Percentiles rank a stretch among this genome's conserved stretches.
These are phyloP conservation scores for Archips xylosteana DNA, from an alignment of 2,888 invertebrate genomes.

Conservation along the genomic window DNA sequence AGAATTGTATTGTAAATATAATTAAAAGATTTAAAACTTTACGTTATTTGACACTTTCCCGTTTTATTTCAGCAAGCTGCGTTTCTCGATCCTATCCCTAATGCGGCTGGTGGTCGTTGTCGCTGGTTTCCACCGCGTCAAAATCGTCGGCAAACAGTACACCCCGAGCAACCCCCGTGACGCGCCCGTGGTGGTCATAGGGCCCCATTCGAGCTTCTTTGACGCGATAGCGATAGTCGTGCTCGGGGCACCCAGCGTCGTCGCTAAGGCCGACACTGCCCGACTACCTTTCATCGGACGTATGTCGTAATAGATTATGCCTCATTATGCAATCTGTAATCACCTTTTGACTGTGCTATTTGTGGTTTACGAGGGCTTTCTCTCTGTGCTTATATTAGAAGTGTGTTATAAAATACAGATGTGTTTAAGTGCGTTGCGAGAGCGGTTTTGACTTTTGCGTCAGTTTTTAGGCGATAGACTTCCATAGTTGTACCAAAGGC, in stretches of 20 bases:
- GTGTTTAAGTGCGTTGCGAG: too few relatives aligned
- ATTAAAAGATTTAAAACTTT: too few relatives aligned
- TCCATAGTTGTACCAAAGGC: too few relatives aligned
- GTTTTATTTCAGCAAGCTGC: conserved; percentile 84
- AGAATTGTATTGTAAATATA: too few relatives aligned
- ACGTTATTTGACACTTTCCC: too few relatives aligned
- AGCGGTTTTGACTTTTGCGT: too few relatives aligned
- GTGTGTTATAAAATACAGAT: too few relatives aligned
- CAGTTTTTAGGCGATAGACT: too few relatives aligned
- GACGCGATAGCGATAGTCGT: conserved; percentile 94
- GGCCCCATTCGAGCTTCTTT: conserved; percentile 96
- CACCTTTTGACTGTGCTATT: conserved; percentile 2
- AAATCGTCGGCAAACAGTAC: conserved; percentile 88
- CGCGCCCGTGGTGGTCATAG: conserved; percentile 94
- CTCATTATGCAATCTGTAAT: neutral
- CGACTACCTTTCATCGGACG: conserved; percentile 95
- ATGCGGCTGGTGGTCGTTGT: conserved; percentile 91
- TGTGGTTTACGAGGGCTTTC: conserved; percentile 11
- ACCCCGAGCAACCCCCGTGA: conserved; percentile 83
- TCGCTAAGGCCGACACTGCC: conserved; percentile 94
- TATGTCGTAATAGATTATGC: conserved; percentile 80
- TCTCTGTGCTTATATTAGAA: neutral
- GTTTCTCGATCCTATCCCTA: conserved; percentile 87
- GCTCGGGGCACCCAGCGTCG: conserved; percentile 94
- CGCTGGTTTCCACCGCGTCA: conserved; percentile 93